Conservation (phyloP, 1,140 invertebrate genomes). For the Formica selysi region DNA sequence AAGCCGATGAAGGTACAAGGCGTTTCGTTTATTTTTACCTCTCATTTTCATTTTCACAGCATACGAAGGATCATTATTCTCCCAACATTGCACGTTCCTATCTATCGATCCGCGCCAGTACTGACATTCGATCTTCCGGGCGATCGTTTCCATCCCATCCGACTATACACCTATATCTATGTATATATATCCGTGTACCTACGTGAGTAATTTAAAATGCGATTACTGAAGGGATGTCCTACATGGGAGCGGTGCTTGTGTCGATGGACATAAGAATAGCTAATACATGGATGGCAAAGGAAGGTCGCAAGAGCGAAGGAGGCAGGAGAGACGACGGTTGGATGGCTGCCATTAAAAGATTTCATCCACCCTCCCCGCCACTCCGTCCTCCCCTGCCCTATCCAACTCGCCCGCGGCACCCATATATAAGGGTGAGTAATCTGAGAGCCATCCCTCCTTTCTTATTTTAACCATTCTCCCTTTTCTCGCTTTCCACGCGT, state of each 20-base stretch:
- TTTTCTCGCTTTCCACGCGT: conserved; percentile 73
- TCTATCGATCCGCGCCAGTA: conserved; percentile 60
- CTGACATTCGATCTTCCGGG: conserved; percentile 74
- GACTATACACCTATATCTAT: conserved; percentile 47
- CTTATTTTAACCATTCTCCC: conserved; percentile 76
- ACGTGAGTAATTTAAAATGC: conserved; percentile 83
- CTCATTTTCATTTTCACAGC: conserved; percentile 46
- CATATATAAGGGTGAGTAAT: conserved; percentile 84
- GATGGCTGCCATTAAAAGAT: conserved; percentile 84
- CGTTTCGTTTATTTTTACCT: conserved; percentile 42
- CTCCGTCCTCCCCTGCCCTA: conserved; percentile 18
- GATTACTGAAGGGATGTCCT: conserved; percentile 80
- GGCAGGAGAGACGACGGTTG: conserved; percentile 69
- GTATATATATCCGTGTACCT: conserved; percentile 68
- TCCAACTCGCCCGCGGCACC: conserved; percentile 70
- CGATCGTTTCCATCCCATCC: conserved; percentile 68
- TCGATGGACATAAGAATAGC: conserved; percentile 84
- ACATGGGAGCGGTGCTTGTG: conserved; percentile 72
- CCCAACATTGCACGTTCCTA: conserved; percentile 9
- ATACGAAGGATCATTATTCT: conserved; percentile 48
- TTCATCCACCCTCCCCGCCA: conserved; percentile 74
- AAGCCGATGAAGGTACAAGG: neutral
- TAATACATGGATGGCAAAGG: conserved; percentile 80
- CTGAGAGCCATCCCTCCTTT: conserved; percentile 79
- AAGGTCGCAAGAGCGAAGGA: conserved; percentile 53